Evolutionary conservation across 2,113 vertebrate genomes (phyloP).

Genomic region (Nettapus auritus): DNA sequence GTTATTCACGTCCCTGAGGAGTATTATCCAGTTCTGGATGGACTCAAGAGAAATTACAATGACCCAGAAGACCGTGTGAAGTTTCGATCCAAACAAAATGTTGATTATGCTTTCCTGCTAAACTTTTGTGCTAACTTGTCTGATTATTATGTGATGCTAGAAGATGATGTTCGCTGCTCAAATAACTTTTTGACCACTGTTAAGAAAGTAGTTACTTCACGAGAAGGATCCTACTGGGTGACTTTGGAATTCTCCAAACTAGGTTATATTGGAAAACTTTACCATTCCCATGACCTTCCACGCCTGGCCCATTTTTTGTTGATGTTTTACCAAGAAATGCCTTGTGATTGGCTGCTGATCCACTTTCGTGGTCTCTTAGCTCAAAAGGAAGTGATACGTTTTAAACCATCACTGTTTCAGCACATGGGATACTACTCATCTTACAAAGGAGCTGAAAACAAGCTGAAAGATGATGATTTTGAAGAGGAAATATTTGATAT

Average conservation of each 20-base stretch:
- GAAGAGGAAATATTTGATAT: constrained; percentile 96
- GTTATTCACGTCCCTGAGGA: constrained; percentile 96
- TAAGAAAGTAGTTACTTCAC: constrained; percentile 95
- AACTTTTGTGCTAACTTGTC: constrained; percentile 98
- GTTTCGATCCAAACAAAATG: constrained; percentile 98
- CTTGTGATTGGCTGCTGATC: constrained; percentile 96
- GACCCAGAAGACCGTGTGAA: constrained; percentile 95
- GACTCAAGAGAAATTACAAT: constrained; percentile 98
- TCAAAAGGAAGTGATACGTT: constrained; percentile 94
- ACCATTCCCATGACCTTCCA: constrained; percentile 88
- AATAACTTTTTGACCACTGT: constrained; percentile 95
- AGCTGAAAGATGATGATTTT: constrained; percentile 97
- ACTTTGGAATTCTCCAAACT: constrained; percentile 98
- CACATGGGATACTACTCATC: constrained; percentile 99
- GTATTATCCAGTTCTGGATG: constrained; percentile 92
- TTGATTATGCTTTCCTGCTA: constrained; percentile 89
- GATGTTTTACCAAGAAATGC: constrained; percentile 99
- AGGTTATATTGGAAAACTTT: constrained; percentile 98
- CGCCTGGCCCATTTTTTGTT: constrained; percentile 95
- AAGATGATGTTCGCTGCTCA: constrained; percentile 95
- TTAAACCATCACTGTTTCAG: constrained; percentile 98
- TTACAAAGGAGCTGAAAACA: constrained; percentile 96
- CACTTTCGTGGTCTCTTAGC: constrained; percentile 93
- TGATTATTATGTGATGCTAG: constrained; percentile 98
- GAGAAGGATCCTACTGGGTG: constrained; percentile 96